These are phyloP conservation scores for Eupeodes latifasciatus DNA, from an alignment of 2,888 invertebrate genomes.

Conservation along the genomic window DNA sequence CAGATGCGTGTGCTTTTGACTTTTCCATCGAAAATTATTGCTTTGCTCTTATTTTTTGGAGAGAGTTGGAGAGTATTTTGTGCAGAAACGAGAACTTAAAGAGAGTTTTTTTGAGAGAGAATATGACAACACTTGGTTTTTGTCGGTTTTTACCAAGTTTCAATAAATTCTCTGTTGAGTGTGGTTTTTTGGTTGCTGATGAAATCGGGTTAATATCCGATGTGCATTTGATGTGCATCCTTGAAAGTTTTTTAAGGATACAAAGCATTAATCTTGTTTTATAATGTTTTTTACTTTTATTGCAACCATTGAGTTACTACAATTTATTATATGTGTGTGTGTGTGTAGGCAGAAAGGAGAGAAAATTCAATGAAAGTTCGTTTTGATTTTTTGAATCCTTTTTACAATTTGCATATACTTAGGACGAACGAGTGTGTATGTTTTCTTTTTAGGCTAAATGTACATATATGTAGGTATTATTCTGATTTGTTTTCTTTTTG, in stretches of 20 bases:
- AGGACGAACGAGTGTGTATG: conserved; percentile 3
- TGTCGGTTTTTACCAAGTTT: conserved; percentile 55
- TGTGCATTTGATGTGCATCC: conserved; percentile 74
- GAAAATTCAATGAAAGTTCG: conserved; percentile 35
- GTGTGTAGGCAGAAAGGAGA: conserved; percentile 8
- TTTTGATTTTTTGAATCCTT: conserved; percentile 15
- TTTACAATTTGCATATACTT: conserved; percentile 29
- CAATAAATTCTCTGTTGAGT: conserved; percentile 42
- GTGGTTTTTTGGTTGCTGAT: conserved; percentile 35
- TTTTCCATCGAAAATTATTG: conserved; percentile 23
- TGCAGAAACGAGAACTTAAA: conserved; percentile 41
- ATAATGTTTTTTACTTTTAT: not conserved
- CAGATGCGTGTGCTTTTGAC: conserved; percentile 67
- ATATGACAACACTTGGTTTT: conserved; percentile 47
- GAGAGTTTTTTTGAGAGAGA: not conserved
- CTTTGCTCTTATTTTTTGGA: not conserved
- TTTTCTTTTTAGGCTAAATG: conserved; percentile 6
- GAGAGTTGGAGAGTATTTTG: not conserved
- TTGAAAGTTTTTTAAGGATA: conserved; percentile 73
- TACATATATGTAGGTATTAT: no score
- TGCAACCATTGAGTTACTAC: not conserved
- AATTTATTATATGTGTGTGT: no score
- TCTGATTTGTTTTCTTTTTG: conserved; percentile 10
- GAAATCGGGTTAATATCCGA: conserved; percentile 74
- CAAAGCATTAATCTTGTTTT: conserved; percentile 56